Percentiles rank a stretch among this genome's conserved stretches.
Evolutionary conservation across 1,140 invertebrate genomes (phyloP).

Genomic region (Drosophila ambigua): DNA sequence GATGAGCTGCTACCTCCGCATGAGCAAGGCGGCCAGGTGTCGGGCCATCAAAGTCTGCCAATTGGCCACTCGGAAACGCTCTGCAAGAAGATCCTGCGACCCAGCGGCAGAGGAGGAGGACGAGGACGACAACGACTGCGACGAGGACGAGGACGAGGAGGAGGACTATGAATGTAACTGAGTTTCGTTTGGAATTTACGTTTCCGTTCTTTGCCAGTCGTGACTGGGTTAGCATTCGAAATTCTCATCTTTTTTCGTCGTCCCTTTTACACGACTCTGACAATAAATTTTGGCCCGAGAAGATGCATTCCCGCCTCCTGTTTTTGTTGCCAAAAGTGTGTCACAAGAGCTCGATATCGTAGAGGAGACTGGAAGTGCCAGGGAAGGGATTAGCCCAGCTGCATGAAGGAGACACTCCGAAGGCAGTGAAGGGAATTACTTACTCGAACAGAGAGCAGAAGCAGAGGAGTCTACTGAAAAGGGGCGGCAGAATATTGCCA

Average conservation of each 20-base stretch:
- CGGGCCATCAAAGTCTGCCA: slow-evolving; percentile 32
- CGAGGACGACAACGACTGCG: not conserved
- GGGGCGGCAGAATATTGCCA: no score
- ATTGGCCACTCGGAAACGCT: slow-evolving; percentile 3
- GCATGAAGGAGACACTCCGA: no score
- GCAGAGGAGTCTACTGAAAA: no score
- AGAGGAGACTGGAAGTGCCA: no score
- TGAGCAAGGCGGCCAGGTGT: slow-evolving; percentile 16
- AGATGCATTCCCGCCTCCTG: not conserved
- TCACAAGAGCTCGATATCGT: not conserved
- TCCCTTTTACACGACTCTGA: slow-evolving; percentile 22
- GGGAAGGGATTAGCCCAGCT: not conserved
- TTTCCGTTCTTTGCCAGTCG: slow-evolving; percentile 12
- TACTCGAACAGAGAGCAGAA: no score
- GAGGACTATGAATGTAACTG: slow-evolving; percentile 1
- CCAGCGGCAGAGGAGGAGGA: not conserved
- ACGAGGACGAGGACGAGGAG: not conserved
- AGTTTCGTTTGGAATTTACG: slow-evolving; percentile 34
- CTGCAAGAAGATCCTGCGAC: no score
- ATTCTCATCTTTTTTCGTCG: slow-evolving; percentile 11
- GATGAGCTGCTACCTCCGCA: slow-evolving; percentile 15
- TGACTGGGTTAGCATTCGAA: slow-evolving; percentile 17
- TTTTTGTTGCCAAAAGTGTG: slow-evolving; percentile 26
- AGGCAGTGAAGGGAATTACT: no score
- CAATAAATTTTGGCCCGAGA: slow-evolving; percentile 47